Evolutionary conservation across 2,888 invertebrate genomes (phyloP).

Genomic region (Dorcus parallelipipedus): DNA sequence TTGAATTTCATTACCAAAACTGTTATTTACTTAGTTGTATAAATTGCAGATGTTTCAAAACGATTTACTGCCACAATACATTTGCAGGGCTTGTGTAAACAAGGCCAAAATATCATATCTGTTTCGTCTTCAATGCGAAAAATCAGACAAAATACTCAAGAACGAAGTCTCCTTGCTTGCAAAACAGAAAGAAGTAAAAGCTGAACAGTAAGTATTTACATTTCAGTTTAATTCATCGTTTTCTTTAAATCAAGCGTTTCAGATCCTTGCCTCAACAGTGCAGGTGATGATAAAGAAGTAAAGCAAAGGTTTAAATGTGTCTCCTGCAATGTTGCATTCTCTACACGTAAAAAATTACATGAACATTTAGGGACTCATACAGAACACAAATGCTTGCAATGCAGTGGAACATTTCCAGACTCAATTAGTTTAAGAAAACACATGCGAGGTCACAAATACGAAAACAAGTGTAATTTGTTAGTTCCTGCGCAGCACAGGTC

Average conservation of each 20-base stretch:
- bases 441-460: slow-evolving; percentile 5
- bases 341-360: no score
- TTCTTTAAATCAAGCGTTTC: not conserved
- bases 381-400: slow-evolving; percentile 10
- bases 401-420: slow-evolving; percentile 9
- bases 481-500: slow-evolving; percentile 14
- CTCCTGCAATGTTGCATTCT: not conserved
- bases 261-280: not conserved
- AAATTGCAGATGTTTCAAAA: slow-evolving; percentile 20
- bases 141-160: slow-evolving; percentile 17
- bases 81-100: slow-evolving; percentile 26
- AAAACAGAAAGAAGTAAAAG: not conserved
- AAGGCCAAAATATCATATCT: slow-evolving; percentile 19
- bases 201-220: not conserved
- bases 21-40: not conserved
- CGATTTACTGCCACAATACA: slow-evolving; percentile 22
- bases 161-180: not conserved
- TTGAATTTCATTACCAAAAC: no score
- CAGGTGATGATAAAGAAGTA: no score
- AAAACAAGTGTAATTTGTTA: slow-evolving; percentile 3
- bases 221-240: not conserved
- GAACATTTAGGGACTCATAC: no score
- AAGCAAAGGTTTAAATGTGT: no score
- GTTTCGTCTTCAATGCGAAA: slow-evolving; percentile 25
- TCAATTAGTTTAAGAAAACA: slow-evolving; percentile 15